Percentiles rank a stretch among this genome's conserved stretches.
These are phyloP conservation scores for Chelonus formosanus DNA, from an alignment of 2,888 invertebrate species.

Conservation along the genomic window DNA sequence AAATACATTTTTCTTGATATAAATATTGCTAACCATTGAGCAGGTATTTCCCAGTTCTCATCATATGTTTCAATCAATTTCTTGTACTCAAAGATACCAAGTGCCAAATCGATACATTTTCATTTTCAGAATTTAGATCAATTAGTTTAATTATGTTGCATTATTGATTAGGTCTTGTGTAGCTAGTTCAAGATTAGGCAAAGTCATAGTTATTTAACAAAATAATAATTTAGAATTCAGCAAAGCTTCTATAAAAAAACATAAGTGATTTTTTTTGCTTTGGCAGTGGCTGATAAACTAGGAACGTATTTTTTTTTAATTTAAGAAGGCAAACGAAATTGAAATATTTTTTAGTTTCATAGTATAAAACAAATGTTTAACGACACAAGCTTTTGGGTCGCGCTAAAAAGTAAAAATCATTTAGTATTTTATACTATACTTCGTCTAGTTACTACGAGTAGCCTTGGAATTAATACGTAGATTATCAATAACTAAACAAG, in stretches of 20 bases:
- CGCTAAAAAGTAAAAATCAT: too few species aligned
- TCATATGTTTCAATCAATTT: background rate
- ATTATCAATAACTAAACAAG: background rate
- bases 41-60: background rate
- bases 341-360: background rate
- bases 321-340: background rate
- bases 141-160: too few species aligned
- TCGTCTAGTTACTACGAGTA: too few species aligned
- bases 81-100: too few species aligned
- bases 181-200: too few species aligned
- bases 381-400: too few species aligned
- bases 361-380: background rate
- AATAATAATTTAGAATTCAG: background rate
- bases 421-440: too few species aligned
- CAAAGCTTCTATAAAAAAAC: background rate
- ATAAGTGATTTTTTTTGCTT: slow-evolving; percentile 17
- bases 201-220: too few species aligned
- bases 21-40: background rate
- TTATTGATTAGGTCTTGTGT: too few species aligned
- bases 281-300: slow-evolving; percentile 21
- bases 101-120: too few species aligned
- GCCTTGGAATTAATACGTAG: too few species aligned
- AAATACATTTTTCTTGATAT: background rate
- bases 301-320: background rate
- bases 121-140: too few species aligned